Percentiles rank a stretch among this genome's conserved stretches.
Evolutionary conservation across 2,797 vertebrate genomes (phyloP).

Genomic region (Hoplostethus mediterraneus): DNA sequence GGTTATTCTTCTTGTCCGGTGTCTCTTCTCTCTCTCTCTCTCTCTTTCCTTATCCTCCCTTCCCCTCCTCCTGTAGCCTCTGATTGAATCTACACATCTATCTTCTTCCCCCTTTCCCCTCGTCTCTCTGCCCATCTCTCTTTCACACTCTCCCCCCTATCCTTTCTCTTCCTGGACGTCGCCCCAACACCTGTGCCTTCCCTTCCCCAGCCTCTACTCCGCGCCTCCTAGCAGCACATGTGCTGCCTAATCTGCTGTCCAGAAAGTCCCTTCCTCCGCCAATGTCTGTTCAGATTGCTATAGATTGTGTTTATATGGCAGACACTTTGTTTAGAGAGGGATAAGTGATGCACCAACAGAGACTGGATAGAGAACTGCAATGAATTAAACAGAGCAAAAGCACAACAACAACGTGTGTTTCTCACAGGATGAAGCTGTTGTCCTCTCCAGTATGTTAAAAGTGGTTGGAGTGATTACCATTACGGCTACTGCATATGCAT

Average conservation of each 20-base stretch:
- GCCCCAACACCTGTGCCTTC: slow-evolving; percentile 66
- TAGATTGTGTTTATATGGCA: slow-evolving; percentile 17
- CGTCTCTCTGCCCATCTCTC: slow-evolving; percentile 7
- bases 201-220: slow-evolving; percentile 19
- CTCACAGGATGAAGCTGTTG: slow-evolving; percentile 20
- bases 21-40: neutral
- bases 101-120: neutral
- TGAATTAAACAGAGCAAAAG: neutral
- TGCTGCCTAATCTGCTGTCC: slow-evolving; percentile 39
- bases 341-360: neutral
- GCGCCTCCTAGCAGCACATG: slow-evolving; percentile 35
- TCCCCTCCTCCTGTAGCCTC: neutral
- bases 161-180: slow-evolving; percentile 48
- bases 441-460: slow-evolving; percentile 7
- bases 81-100: neutral
- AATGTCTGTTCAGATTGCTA: slow-evolving; percentile 36
- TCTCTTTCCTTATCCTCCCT: neutral
- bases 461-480: slow-evolving; percentile 45
- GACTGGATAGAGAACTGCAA: neutral
- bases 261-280: slow-evolving; percentile 30
- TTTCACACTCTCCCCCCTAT: slow-evolving; percentile 3
- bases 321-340: slow-evolving; percentile 27
- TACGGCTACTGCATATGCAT: slow-evolving; percentile 46
- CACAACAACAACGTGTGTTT: neutral
- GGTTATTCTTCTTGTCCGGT: neutral